Evolutionary conservation across 2,888 invertebrate species (phyloP), one percentile per base, ranked within the genome.

Genomic region (Cremastobaeus sp.): DNA sequence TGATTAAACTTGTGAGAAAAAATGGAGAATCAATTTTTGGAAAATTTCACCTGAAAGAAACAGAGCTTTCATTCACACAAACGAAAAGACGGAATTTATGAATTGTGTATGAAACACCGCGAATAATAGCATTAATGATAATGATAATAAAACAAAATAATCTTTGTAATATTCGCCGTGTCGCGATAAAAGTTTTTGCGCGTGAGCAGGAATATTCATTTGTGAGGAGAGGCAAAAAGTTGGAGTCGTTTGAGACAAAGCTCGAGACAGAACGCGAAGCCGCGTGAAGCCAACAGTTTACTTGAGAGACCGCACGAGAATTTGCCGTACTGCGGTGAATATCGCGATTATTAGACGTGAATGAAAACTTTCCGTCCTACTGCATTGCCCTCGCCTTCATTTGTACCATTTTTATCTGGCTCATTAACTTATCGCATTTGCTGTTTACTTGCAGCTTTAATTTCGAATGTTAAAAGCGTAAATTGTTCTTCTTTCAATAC

Each of bases 201-300:
- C 50, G 35, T 43, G 12, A 52, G 20, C n/a, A 25, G 30, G 64
- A 45, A 54, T 54, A 64, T 54, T 64, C 64, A 64, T 64, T 64
- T 64, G 43, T 9, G 28, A 35, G 47, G 43, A 45, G 35, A 17
- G 18, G 35, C 43, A 64, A 64, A 64, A 54, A 45, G 34, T 64
- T 34, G 25, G 64, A 64, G 64, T 45, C 45, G 64, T 54, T 64
- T 64, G 64, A 64, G 64, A 64, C 64, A 64, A 64, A 52, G 52
- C 52, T 25, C 35, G 48, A 64, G 64, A 64, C 52, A 52, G 45
- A 52, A 64, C 14, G 52, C 43, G 62, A 50, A 62, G 32, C 62
- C 62, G 52, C 43, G 62, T 17, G 52, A 52, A 64, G 62, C 62
- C 62, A 64, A 64, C 52, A 64, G 62, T 64, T 64, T 64, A 43